Conservation (phyloP, 1,140 invertebrate genomes). For the Drosophila obscura region DNA sequence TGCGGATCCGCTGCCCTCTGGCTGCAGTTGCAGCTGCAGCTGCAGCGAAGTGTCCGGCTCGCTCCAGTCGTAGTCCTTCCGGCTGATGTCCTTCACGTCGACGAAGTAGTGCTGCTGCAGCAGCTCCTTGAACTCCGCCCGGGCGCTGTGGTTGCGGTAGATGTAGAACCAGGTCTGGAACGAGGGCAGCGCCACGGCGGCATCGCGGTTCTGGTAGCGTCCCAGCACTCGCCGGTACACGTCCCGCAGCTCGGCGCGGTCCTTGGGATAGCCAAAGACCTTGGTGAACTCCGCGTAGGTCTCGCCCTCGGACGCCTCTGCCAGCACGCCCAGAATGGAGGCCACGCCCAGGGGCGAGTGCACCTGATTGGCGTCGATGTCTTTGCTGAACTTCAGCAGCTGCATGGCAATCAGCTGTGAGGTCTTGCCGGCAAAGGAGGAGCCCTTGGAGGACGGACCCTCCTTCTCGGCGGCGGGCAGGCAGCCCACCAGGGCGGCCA, state of each 20-base stretch:
- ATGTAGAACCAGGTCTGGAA: conserved; percentile 88
- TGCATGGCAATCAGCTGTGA: conserved; percentile 78
- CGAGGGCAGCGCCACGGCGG: conserved; percentile 84
- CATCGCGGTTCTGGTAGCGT: conserved; percentile 85
- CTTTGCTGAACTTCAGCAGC: conserved; percentile 79
- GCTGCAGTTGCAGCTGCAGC: conserved; percentile 8
- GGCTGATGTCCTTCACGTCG: conserved; percentile 86
- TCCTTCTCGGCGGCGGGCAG: conserved; percentile 39
- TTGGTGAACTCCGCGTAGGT: conserved; percentile 85
- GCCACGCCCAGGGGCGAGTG: conserved; percentile 87
- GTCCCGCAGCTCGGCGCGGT: conserved; percentile 63
- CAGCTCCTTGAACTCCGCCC: conserved; percentile 86
- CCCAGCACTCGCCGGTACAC: conserved; percentile 85
- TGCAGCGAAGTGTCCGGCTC: conserved; percentile 66
- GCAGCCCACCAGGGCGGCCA: conserved; percentile 22
- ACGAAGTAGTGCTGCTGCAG: conserved; percentile 86
- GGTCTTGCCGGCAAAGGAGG: conserved; percentile 60
- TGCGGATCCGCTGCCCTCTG: conserved; percentile 24
- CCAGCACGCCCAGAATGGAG: conserved; percentile 86
- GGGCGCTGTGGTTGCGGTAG: conserved; percentile 87
- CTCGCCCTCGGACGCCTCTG: conserved; percentile 86
- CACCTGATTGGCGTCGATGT: conserved; percentile 86
- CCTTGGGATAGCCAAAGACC: conserved; percentile 85
- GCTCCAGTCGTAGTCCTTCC: conserved; percentile 82
- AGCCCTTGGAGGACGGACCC: not conserved